Conservation (phyloP, 2,113 vertebrate species). For the Ceyx cyanopectus region DNA sequence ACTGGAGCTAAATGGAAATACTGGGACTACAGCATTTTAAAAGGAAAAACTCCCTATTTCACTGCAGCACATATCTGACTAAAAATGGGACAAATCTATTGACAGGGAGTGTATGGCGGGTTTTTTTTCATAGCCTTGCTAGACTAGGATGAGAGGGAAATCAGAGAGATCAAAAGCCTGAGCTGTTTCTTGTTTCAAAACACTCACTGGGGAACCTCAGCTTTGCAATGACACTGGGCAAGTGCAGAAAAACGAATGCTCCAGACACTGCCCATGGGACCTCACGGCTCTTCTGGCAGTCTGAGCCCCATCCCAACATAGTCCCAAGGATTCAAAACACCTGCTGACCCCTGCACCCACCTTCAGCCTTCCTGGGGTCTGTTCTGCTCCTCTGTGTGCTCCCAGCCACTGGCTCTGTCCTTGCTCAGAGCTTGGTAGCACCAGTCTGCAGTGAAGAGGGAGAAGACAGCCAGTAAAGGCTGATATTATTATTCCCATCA, state of each 20-base stretch:
- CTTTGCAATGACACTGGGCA: neutral
- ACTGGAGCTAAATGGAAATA: neutral
- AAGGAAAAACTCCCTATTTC: neutral
- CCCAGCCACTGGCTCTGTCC: accelerated
- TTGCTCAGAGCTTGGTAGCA: neutral
- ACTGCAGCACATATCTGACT: neutral
- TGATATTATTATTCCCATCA: neutral
- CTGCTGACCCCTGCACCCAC: neutral
- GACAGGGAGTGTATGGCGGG: neutral
- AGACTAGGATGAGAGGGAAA: neutral
- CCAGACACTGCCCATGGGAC: accelerated
- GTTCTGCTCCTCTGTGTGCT: neutral
- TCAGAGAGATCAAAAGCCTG: neutral
- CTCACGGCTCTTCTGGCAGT: accelerated
- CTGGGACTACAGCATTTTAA: neutral
- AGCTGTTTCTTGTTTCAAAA: neutral
- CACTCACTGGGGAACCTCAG: accelerated
- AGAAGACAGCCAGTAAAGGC: neutral
- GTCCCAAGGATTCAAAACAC: accelerated
- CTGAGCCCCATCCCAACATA: neutral
- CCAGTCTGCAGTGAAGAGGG: neutral
- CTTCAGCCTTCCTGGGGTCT: neutral
- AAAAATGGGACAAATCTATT: neutral
- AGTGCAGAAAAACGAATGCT: neutral
- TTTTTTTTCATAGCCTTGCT: neutral